Evolutionary conservation across 37 sponge, comb jelly and placozoan species (phyloP).

Genomic region (Eunapius fragilis): DNA sequence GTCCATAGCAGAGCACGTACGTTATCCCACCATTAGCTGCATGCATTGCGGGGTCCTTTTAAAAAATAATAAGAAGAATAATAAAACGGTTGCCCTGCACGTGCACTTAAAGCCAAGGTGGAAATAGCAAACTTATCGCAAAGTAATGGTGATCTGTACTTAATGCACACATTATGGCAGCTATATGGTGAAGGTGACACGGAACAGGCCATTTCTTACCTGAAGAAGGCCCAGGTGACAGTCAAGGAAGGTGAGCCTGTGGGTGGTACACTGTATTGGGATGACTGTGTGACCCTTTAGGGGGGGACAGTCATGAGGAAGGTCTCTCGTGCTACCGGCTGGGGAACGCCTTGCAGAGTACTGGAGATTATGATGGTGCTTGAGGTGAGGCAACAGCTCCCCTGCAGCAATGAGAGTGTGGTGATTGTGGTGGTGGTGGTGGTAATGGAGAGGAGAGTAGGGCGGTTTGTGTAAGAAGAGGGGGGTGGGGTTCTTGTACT

Average conservation of each 20-base stretch:
- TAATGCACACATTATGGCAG: background rate
- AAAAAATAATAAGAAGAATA: too few species aligned
- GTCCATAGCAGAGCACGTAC: constrained; percentile 72
- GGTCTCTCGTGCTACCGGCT: constrained; percentile 81
- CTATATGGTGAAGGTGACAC: constrained; percentile 11
- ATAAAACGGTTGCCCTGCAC: too few species aligned
- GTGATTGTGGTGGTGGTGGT: background rate
- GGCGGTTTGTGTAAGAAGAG: too few species aligned
- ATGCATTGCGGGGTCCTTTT: too few species aligned
- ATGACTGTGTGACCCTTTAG: constrained; percentile 7
- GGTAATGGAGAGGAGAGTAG: too few species aligned
- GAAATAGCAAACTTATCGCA: too few species aligned
- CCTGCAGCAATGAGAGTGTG: too few species aligned
- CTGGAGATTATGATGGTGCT: constrained; percentile 67
- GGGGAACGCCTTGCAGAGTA: constrained; percentile 61
- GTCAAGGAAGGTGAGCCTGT: constrained; percentile 61
- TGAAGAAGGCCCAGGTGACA: constrained; percentile 76
- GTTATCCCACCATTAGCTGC: background rate
- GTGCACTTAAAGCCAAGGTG: too few species aligned
- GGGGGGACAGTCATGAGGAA: constrained; percentile 70
- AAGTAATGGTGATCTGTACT: too few species aligned
- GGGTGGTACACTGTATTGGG: background rate
- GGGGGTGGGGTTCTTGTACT: too few species aligned
- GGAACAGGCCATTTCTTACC: constrained; percentile 37
- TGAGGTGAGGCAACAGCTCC: constrained; percentile 11